phyloP scores from a whole-genome alignment of 2,888 invertebrate species.

The Pseudoips prasinana region DNA sequence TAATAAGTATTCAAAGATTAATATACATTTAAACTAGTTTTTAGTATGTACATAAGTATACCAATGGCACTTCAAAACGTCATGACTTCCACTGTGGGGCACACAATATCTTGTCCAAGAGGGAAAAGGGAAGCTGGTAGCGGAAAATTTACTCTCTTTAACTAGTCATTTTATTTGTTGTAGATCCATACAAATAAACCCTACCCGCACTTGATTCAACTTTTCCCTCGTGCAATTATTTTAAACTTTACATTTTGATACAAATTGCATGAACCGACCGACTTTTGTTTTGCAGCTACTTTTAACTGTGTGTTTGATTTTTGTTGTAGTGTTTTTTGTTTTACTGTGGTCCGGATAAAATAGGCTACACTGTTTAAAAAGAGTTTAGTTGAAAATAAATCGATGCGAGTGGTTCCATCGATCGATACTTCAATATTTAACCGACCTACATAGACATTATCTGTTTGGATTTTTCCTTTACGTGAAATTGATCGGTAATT shows the following conservation, averaged over 20 bases:
- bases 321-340: not conserved
- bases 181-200: conserved; percentile 19
- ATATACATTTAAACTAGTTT: too few relatives aligned
- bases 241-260: conserved; percentile 34
- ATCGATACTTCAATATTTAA: too few relatives aligned
- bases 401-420: too few relatives aligned
- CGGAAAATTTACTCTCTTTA: conserved; percentile 35
- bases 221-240: conserved; percentile 31
- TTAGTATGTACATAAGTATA: conserved; percentile 9
- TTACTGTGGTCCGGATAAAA: conserved; percentile 12
- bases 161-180: conserved; percentile 32
- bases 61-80: conserved; percentile 22
- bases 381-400: conserved; percentile 16
- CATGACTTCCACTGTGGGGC: conserved; percentile 23
- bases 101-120: conserved; percentile 25
- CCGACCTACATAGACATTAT: too few relatives aligned
- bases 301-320: conserved; percentile 19
- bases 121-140: conserved; percentile 19
- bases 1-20: too few relatives aligned
- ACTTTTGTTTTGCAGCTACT: conserved; percentile 25
- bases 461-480: conserved; percentile 4
- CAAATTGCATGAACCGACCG: conserved; percentile 17
- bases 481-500: too few relatives aligned
- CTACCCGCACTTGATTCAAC: conserved; percentile 20
- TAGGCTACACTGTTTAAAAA: conserved; percentile 25